A percentile compares a stretch with the other conserved stretches of the same genome.
These are phyloP conservation scores for Sinelater perroti DNA, from an alignment of 2,888 invertebrate species.

Conservation along the genomic window DNA sequence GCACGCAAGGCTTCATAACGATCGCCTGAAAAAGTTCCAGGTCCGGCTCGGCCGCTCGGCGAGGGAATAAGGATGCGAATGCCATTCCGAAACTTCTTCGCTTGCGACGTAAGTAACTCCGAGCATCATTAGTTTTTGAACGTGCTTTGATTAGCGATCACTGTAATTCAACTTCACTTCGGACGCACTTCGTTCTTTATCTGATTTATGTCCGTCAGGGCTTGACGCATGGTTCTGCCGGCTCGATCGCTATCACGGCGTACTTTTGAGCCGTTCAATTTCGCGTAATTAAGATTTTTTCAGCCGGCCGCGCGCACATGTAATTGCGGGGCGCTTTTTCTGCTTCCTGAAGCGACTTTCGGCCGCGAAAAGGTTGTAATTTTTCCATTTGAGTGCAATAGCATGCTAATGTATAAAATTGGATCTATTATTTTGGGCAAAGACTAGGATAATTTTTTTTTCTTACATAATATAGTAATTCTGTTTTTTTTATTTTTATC, in stretches of 20 bases:
- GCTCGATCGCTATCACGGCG: conserved; percentile 24
- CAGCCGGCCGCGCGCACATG: too few species aligned
- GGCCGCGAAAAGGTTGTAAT: too few species aligned
- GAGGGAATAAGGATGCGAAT: conserved; percentile 23
- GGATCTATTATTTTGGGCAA: too few species aligned
- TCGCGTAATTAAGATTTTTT: conserved; percentile 29
- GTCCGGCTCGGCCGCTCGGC: background rate
- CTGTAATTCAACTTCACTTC: conserved; percentile 36
- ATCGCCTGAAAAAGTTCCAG: conserved; percentile 8
- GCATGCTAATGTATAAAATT: too few species aligned
- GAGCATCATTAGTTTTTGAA: conserved; percentile 35
- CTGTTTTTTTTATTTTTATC: too few species aligned
- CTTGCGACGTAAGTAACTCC: conserved; percentile 24
- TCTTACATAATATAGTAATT: too few species aligned
- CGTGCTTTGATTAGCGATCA: conserved; percentile 37
- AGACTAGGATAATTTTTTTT: too few species aligned
- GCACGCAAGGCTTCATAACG: conserved; percentile 2
- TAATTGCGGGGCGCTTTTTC: too few species aligned
- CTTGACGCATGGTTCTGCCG: conserved; percentile 23
- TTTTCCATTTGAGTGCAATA: too few species aligned
- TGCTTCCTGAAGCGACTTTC: too few species aligned
- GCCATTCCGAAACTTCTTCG: conserved; percentile 24
- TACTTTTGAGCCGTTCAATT: conserved; percentile 32
- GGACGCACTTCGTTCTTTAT: conserved; percentile 31
- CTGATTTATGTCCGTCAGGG: conserved; percentile 34